Percentiles rank a stretch among this genome's conserved stretches.
Conservation (phyloP, 2,113 vertebrate species). For the Tragelaphus buxtoni region DNA sequence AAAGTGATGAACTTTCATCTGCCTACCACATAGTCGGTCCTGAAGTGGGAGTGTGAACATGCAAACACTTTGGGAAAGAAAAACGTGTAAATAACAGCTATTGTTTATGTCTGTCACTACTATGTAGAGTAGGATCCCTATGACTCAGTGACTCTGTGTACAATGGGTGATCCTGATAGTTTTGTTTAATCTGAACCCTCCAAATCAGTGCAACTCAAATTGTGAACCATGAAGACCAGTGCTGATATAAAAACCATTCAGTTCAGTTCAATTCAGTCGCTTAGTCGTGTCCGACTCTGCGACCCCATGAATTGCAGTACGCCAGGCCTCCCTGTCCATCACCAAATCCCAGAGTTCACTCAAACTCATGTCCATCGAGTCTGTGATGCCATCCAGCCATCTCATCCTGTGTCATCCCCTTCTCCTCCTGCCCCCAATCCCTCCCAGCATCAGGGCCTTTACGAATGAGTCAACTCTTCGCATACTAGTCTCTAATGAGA, state of each 20-base stretch:
- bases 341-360: too few species aligned
- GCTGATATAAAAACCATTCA: not conserved
- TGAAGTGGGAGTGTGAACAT: not conserved
- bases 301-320: too few species aligned
- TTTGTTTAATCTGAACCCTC: not conserved
- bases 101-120: not conserved
- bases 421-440: too few species aligned
- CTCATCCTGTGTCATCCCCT: too few species aligned
- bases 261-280: too few species aligned
- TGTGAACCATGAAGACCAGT: not conserved
- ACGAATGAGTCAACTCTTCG: too few species aligned
- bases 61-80: not conserved
- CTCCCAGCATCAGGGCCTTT: too few species aligned
- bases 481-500: not conserved
- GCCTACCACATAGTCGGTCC: not conserved
- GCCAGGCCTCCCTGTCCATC: too few species aligned
- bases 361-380: too few species aligned
- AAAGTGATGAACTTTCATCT: not conserved
- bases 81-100: not conserved
- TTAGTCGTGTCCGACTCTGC: fast-evolving
- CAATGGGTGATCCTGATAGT: not conserved
- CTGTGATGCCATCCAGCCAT: too few species aligned
- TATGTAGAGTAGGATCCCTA: not conserved
- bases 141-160: not conserved
- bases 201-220: not conserved